Evolutionary conservation across 2,113 vertebrate genomes (phyloP), one percentile per base, ranked within the genome.

Genomic region (Salvelinus fontinalis): DNA sequence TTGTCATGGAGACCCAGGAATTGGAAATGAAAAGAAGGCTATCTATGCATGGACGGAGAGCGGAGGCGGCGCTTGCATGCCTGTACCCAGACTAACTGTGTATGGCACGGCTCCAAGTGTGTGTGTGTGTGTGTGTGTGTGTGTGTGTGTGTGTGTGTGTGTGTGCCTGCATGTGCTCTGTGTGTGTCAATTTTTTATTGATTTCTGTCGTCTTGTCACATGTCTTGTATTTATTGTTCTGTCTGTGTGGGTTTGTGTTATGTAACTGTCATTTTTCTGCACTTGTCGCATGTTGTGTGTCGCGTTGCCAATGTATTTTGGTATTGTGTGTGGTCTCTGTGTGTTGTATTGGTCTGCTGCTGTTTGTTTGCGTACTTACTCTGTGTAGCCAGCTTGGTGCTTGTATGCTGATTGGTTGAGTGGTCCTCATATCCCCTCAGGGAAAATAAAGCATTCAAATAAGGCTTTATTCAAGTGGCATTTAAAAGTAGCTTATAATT

Each of bases 1-100:
- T 92, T 92, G 91, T 92, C 91, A 91, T 92, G 91, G 88, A 92
- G 89, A 92, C 91, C 88, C 84, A 89, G 80, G 89, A 90, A 91
- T 91, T 91, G 88, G 88, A 91, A 85, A 83, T 88, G 87, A 44
- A 70, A 49, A 89, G 83, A 84, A 87, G 79, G 83, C 79, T 77
- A 84, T 88, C 88, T 90, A 90, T 92, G 90, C 89, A 91, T 90
- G 90, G 51, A 75, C 7, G 51, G 18, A 69, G 81, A 88, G 87
- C 81, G 86, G 81, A 80, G 89, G 86, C 87, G 83, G 84, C 74
- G 75, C 39, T 44, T 44, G 39, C 39, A 11, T 44, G 39, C 85
- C 87, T 75, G 24, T 87, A 80, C 79, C 51, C 51, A 79, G 80
- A 87, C 77, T 44, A 44, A 44, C 39, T 44, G 9, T 44, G 39